Evolutionary conservation across 2,113 vertebrate genomes (phyloP), one percentile per base, ranked within the genome.

Genomic region (Mus spicilegus): DNA sequence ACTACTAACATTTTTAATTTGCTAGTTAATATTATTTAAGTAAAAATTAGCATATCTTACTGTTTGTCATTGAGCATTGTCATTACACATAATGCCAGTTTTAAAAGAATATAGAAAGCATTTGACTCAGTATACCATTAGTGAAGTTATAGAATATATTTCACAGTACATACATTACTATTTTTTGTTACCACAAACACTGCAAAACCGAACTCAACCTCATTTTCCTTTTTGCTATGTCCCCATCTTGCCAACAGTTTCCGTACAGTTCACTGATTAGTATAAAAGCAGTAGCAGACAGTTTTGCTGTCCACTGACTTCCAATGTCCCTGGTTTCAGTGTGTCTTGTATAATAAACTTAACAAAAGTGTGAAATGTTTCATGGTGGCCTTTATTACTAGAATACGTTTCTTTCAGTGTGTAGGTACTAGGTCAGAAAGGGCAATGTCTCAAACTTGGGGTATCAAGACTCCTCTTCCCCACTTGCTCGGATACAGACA

Each of bases 391-490:
- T 13, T n/a, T 2, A 49, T 46, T 88, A 42, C 28, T 85, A 69
- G 26, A 93, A 80, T 14, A 73, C 3, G 2, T 49, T 73, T 80
- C 7, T 33, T 46, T 70, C 9, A 75, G 75, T 56, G 39, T 67
- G 24, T 16, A 65, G 26, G 7, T 54, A 77, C 24, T 65, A 36
- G 0, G 61, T 94, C 22, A 67, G 4, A 67, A 39, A 30, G 7
- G 49, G 1, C 17, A 39, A 7, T 3, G 0, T 63, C 26, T 89
- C 24, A n/a, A n/a, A 56, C n/a, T 54, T 0, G 20, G 1, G 9
- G 10, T 78, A 5, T 42, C 5, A 24, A 6, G 12, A 51, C 33
- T 39, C 26, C 51, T 39, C 22, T 78, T 54, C 77, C 12, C 7
- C 0, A 10, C 26, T 49, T 61, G 17, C 14, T 33, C 39, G 80